These are phyloP conservation scores for Campopleginae sp. DNA, from an alignment of 2,888 invertebrate species.

Conservation along the genomic window DNA sequence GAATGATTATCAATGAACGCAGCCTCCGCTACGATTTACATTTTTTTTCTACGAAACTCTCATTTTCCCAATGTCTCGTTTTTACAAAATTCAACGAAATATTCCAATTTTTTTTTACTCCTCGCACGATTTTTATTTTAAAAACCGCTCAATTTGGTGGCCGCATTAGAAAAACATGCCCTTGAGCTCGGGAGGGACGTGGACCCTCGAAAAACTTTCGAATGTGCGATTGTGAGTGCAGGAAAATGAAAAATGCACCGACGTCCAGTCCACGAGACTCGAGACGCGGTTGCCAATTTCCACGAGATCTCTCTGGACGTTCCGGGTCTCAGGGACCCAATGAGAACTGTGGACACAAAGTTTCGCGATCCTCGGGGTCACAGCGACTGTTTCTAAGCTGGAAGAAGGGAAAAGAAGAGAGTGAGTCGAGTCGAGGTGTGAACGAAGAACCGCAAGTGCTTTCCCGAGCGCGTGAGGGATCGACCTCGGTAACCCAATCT, in stretches of 20 bases:
- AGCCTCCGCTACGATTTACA: not conserved
- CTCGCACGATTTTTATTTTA: not conserved
- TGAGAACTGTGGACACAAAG: not conserved
- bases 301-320: not conserved
- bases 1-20: slow-evolving; percentile 17
- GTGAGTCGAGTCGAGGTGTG: slow-evolving; percentile 77
- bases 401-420: not conserved
- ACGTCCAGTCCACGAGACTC: no score
- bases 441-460: slow-evolving; percentile 83
- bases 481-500: slow-evolving; percentile 80
- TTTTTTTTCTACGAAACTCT: not conserved
- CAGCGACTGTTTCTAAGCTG: not conserved
- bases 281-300: not conserved
- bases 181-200: not conserved
- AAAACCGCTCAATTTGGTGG: not conserved
- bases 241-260: no score
- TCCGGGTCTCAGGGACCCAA: not conserved
- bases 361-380: not conserved
- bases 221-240: no score
- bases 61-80: not conserved
- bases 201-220: no score
- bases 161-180: not conserved
- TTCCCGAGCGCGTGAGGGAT: slow-evolving; percentile 73
- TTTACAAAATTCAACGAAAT: not conserved
- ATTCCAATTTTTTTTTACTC: not conserved